Base-by-base conservation (phyloP, 2,113 vertebrate genomes). In the Morone chrysops region DNA sequence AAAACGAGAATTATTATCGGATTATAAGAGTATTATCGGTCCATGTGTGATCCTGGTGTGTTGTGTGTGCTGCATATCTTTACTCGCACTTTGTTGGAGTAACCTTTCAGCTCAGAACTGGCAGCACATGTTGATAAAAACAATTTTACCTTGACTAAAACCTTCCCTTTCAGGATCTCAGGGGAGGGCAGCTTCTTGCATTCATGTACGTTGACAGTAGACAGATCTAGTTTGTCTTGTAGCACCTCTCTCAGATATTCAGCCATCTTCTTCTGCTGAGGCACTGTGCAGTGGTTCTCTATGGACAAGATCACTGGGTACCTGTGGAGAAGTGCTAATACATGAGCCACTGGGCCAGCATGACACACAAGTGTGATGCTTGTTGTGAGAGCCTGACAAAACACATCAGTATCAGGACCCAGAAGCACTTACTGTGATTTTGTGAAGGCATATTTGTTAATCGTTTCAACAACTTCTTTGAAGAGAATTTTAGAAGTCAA, bases 181-280 rank as follows among this genome's bases (percentile, higher is more conserved):
- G 98, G 98, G 2, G 97, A 98, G 14, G 98, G 98, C 78, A 99
- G 94, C 60, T 76, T 92, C 78, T 94, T 94, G 63, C 92, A 91
- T 50, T 99, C 97, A 3, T 96, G 95, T 0, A 31, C 74, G 59
- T 93, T 94, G 87, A 99, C 90, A 0, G 87, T 92, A 0, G 97
- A 97, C 76, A 99, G 91, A 85, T 99, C 97, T 92, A 99, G 91
- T 88, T 99, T 99, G 87, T 99, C 97, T 66, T 98, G 97, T 1
- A 99, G 93, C 65, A 99, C 96, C 78, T 97, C 97, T 0, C 13
- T 95, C 5, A 99, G 94, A 45, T 97, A 97, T 83, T 96, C 95
- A 8, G 98, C 98, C 97, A 99, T 99, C 92, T 97, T 98, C 80
- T 97, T 98, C 92, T 99, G 98, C 93, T 99, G 98, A 73, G 94